Evolutionary conservation across 2,888 invertebrate species (phyloP).

Genomic region (Norana najaformis): DNA sequence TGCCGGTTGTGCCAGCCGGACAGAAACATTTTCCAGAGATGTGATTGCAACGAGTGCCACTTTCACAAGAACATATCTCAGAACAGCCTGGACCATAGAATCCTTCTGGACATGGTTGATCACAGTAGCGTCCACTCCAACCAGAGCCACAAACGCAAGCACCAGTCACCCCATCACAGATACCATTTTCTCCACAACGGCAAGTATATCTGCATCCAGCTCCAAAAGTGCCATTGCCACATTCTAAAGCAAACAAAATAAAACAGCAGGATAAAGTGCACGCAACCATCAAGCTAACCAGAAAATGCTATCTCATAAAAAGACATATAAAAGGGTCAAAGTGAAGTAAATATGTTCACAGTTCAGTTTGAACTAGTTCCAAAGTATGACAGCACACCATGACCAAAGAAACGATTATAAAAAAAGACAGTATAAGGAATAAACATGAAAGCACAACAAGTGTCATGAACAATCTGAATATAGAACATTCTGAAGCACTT

Average conservation of each 20-base stretch:
- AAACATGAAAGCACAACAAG: neutral
- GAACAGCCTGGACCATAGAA: constrained; percentile 66
- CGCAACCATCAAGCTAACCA: neutral
- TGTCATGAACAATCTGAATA: neutral
- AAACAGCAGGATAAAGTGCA: neutral
- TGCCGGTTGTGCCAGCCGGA: constrained; percentile 63
- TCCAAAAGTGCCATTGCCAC: constrained; percentile 63
- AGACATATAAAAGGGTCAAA: neutral
- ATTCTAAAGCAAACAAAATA: constrained; percentile 49
- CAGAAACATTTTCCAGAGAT: constrained; percentile 76
- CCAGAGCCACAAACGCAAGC: constrained; percentile 42
- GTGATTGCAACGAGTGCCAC: constrained; percentile 57
- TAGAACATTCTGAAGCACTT: neutral
- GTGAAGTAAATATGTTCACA: too few relatives aligned
- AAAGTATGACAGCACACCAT: neutral
- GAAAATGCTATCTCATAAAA: neutral
- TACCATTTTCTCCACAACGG: constrained; percentile 64
- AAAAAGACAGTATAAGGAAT: neutral
- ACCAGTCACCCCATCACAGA: constrained; percentile 59
- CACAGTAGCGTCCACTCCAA: constrained; percentile 39
- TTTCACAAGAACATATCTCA: constrained; percentile 65
- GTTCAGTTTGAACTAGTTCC: neutral
- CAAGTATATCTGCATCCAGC: constrained; percentile 63
- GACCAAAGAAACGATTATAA: too few relatives aligned
- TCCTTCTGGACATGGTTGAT: constrained; percentile 59